These are phyloP conservation scores for Aurelia aurita complex sp. Pacific DNA, from an alignment of 30 jellyfish, hydroid and myxozoan genomes.

Conservation along the genomic window DNA sequence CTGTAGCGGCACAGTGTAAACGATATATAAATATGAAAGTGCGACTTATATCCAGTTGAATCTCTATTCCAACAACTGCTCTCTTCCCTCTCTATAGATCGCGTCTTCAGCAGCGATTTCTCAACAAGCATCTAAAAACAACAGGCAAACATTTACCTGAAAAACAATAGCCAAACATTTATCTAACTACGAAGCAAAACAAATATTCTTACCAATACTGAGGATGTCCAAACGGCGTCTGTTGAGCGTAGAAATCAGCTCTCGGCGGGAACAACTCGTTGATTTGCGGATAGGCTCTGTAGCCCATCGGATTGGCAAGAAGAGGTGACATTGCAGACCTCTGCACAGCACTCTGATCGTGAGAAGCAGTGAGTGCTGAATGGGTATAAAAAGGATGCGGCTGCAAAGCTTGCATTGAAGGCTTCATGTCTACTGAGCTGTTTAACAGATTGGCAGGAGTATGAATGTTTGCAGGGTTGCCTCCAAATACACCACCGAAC, in stretches of 20 bases:
- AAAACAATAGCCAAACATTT: not conserved
- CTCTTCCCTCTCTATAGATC: too few relatives aligned
- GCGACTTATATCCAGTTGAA: too few relatives aligned
- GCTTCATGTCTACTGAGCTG: slow-evolving; percentile 58
- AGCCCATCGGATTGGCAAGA: slow-evolving; percentile 80
- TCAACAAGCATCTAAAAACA: not conserved
- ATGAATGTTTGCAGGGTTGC: slow-evolving; percentile 60
- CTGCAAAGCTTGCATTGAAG: slow-evolving; percentile 67
- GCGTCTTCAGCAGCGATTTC: too few relatives aligned
- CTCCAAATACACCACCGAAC: slow-evolving; percentile 56
- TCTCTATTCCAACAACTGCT: too few relatives aligned
- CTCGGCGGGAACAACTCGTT: slow-evolving; percentile 85
- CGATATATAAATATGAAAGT: too few relatives aligned
- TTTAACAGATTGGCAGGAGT: slow-evolving; percentile 57
- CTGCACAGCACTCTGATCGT: slow-evolving; percentile 76
- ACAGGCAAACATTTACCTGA: not conserved
- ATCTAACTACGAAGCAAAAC: not conserved
- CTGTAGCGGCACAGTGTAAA: too few relatives aligned
- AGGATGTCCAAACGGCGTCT: slow-evolving; percentile 93
- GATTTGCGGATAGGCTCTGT: slow-evolving; percentile 89
- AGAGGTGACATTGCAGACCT: slow-evolving; percentile 72
- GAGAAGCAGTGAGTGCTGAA: slow-evolving; percentile 67
- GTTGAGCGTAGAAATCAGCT: slow-evolving; percentile 92
- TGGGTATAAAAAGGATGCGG: slow-evolving; percentile 77
- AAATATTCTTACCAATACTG: slow-evolving; percentile 83